Base-by-base conservation (phyloP, 2,888 invertebrate species). In the Calliphora vomitoria region DNA sequence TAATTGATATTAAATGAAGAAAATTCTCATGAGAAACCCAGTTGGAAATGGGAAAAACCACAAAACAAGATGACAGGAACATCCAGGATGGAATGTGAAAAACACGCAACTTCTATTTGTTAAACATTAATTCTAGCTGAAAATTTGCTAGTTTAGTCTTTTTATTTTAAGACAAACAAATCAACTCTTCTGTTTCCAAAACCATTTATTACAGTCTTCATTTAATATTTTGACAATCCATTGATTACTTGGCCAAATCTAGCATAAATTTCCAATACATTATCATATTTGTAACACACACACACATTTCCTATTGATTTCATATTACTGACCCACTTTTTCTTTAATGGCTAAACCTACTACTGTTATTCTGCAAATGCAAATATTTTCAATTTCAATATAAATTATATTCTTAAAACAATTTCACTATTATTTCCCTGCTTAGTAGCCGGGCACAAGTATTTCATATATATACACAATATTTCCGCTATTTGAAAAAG, bases 321-420 rank as follows among this genome's bases (percentile, higher is more conserved):
- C 35, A 38, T 38, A 18, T n/a, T 31, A 8, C 11, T 71, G 83
- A 78, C 83, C 83, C 83, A 83, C 71, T 71, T 78, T 47, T 55
- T 55, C 8, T 11, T 10, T 58, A n/a, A 25, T 44, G 13, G 15
- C 62, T 35, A 62, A 78, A 55, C 78, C 78, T 47, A 72, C 78
- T 47, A 72, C 78, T 18, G 20, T 47, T 50, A 20, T 47, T 83
- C 74, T 66, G 11, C 3, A 55, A 47, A 66, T 82, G 64, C 38
- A 62, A 78, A 83, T 75, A 55, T 78, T 83, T 83, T 83, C 83
- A 71, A 83, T 83, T 83, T 83, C 83, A 83, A 78, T 78, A 83
- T 47, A 47, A 74, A 74, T 66, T 58, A 82, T 78, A 64, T 78
- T 44, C 64, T 55, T 53, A 76, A 13, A 44, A 76, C 13, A 71